Evolutionary conservation across 2,888 invertebrate species (phyloP), one percentile per base, ranked within the genome.

Genomic region (Noctua fimbriata): DNA sequence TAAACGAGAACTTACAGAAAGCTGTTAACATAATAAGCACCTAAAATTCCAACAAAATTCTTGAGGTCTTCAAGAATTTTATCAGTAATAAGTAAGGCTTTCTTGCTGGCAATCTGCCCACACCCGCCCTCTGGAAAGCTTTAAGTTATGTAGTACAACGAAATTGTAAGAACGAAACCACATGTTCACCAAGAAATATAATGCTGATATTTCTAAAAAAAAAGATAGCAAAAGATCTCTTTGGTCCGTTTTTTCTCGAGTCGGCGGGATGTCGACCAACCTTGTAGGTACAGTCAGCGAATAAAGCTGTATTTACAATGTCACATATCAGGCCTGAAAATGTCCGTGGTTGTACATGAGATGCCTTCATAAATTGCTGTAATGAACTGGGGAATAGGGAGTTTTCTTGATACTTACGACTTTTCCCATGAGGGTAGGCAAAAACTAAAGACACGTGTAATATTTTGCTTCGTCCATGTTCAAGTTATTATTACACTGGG

Each of bases 201-300:
- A 65, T 77, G 83, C 84, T 77, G 87, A 83, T 86, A 71, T 75
- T 55, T 74, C 12, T 14, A 86, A 82, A 70, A 82, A 58, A 67
- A 44, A 44, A 69, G 7, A 44, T 58, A 77, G 44, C 63, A 69
- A 44, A 44, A 58, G 41, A 71, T 36, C n/a, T 69, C 69, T 86
- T 52, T 63, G 16, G 60, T 28, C 52, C 49, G 36, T 84, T 84
- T 84, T 80, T 79, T 65, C 55, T 69, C 44, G 44, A 52, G 44
- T 85, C 41, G 58, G 65, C 55, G 24, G 36, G 24, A 49, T 84
- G 52, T 79, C n/a, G 65, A 10, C 32, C n/a, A 24, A 24, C 28
- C 47, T 69, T 14, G 44, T 36, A 36, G 21, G 12, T 65, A 71
- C 58, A 66, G 28, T 81, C 85, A 81, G 72, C 81, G 21, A 52